A percentile compares a stretch with the other conserved stretches of the same genome.
phyloP scores from a whole-genome alignment of 2,888 invertebrate species.

The Trachelus troglodyta region DNA sequence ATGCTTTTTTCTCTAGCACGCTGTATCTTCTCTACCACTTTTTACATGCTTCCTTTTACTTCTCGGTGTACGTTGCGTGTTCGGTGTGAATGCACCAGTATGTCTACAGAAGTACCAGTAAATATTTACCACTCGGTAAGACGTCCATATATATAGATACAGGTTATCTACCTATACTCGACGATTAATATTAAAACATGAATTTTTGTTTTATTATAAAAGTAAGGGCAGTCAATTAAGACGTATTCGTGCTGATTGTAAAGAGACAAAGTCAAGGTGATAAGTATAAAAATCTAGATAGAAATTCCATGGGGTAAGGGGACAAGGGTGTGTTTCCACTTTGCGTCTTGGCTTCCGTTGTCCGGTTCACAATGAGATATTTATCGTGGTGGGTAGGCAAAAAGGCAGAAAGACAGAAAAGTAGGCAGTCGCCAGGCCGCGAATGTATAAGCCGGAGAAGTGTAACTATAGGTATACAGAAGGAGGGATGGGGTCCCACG shows the following conservation, averaged over 20 bases:
- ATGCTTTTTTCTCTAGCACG: not conserved
- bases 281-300: not conserved
- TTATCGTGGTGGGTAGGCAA: constrained; percentile 46
- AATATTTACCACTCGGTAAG: not conserved
- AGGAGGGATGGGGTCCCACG: constrained; percentile 36
- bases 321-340: constrained; percentile 2
- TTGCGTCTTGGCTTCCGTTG: constrained; percentile 4
- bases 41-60: not conserved
- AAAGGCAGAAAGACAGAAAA: not conserved
- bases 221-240: not conserved
- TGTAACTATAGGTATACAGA: not conserved
- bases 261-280: not conserved
- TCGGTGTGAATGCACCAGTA: not conserved
- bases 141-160: not conserved
- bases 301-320: constrained; percentile 1
- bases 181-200: not conserved
- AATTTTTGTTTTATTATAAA: not conserved
- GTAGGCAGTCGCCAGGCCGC: not conserved
- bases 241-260: not conserved
- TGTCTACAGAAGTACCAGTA: not conserved
- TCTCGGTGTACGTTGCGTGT: not conserved
- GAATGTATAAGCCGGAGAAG: not conserved
- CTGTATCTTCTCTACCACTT: not conserved
- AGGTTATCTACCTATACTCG: too few relatives aligned
- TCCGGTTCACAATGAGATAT: constrained; percentile 60